phyloP scores from a whole-genome alignment of 2,888 invertebrate genomes.

The Azorinus chamasolen region DNA sequence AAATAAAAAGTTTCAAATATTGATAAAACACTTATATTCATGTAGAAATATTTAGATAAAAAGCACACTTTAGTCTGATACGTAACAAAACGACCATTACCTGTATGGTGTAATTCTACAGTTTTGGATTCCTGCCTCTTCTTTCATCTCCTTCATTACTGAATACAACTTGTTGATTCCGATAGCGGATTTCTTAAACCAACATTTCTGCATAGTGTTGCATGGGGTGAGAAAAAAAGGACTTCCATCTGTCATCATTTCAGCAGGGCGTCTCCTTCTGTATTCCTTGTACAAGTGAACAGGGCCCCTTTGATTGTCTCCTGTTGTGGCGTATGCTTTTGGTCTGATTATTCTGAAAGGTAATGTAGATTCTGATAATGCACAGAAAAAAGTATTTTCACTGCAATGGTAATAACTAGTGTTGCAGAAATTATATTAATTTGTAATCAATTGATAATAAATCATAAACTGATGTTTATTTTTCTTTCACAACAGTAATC shows the following conservation, averaged over 20 bases:
- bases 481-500: no score
- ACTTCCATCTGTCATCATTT: background rate
- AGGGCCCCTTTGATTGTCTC: background rate
- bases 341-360: background rate
- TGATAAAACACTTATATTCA: no score
- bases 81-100: no score
- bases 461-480: no score
- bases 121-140: background rate
- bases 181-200: conserved; percentile 1
- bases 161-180: conserved; percentile 1
- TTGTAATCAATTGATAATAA: no score
- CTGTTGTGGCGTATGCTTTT: background rate
- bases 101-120: conserved; percentile 1
- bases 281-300: conserved; percentile 3
- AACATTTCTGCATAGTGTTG: background rate
- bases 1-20: no score
- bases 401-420: no score
- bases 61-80: no score
- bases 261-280: background rate
- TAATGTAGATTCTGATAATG: background rate
- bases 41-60: no score
- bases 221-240: conserved; percentile 5
- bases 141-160: conserved; percentile 8
- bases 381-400: no score
- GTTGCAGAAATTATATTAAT: no score